Evolutionary conservation across 2,888 invertebrate genomes (phyloP).

Genomic region (Drosophila falleni): DNA sequence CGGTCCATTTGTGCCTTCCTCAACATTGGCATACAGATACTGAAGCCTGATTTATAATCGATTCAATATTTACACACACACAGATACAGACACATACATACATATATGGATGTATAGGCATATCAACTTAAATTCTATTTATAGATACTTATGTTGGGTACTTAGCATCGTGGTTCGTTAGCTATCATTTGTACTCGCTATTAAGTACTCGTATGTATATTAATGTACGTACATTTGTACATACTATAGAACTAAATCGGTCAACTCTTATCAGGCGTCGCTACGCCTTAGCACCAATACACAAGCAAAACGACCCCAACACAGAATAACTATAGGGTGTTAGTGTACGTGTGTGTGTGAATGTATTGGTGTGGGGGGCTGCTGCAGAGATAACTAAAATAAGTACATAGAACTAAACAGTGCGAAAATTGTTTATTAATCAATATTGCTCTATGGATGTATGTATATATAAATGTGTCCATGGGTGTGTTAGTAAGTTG

Average conservation of each 20-base stretch:
- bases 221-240: slow-evolving; percentile 14
- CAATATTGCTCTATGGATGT: slow-evolving; percentile 50
- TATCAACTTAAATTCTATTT: slow-evolving; percentile 14
- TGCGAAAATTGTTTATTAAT: slow-evolving; percentile 72
- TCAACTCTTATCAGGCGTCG: slow-evolving; percentile 65
- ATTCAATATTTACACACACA: slow-evolving; percentile 22
- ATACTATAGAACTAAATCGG: slow-evolving; percentile 66
- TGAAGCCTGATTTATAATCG: slow-evolving; percentile 16
- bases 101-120: slow-evolving; percentile 7
- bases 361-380: slow-evolving; percentile 1
- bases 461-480: not conserved
- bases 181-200: slow-evolving; percentile 45
- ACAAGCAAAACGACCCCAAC: slow-evolving; percentile 17
- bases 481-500: slow-evolving; percentile 10
- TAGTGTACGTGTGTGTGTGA: not conserved
- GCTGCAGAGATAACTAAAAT: slow-evolving; percentile 29
- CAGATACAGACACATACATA: slow-evolving; percentile 4
- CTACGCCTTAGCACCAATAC: slow-evolving; percentile 29
- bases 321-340: slow-evolving; percentile 6
- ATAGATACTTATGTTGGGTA: slow-evolving; percentile 26
- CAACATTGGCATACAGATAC: slow-evolving; percentile 29
- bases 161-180: slow-evolving; percentile 47
- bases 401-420: slow-evolving; percentile 30
- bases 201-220: slow-evolving; percentile 3
- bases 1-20: slow-evolving; percentile 29